These are phyloP conservation scores for Spicauda simplicius DNA, from an alignment of 2,888 invertebrate genomes.

Conservation along the genomic window DNA sequence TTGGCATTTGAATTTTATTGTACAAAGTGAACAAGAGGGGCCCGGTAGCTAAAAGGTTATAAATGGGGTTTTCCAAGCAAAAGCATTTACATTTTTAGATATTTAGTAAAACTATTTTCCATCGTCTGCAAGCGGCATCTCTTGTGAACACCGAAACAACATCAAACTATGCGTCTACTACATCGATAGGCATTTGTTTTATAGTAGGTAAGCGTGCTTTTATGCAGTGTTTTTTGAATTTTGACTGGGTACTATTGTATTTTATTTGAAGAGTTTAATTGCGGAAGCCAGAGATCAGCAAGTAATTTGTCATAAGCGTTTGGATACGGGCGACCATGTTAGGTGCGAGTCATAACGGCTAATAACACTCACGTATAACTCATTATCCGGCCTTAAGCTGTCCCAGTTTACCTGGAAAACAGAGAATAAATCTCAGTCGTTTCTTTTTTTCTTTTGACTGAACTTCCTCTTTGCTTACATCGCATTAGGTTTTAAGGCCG, in stretches of 20 bases:
- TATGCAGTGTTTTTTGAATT: conserved; percentile 17
- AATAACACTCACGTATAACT: conserved; percentile 81
- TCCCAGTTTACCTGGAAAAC: conserved; percentile 85
- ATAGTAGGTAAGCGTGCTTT: conserved; percentile 15
- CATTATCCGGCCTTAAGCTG: conserved; percentile 84
- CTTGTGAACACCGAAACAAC: conserved; percentile 1
- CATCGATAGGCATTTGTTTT: conserved; percentile 4
- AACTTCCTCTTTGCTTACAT: conserved; percentile 44
- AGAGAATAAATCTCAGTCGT: conserved; percentile 71
- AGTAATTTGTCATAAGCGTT: conserved; percentile 34
- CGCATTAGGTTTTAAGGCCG: conserved; percentile 35
- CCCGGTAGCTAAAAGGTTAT: too few relatives aligned
- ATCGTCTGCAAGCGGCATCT: background rate
- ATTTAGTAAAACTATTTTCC: background rate
- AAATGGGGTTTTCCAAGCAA: too few relatives aligned
- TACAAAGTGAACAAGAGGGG: too few relatives aligned
- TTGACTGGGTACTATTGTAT: background rate
- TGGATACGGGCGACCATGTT: conserved; percentile 19
- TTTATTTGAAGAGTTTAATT: conserved; percentile 7
- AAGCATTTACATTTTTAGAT: too few relatives aligned
- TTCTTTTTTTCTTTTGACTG: conserved; percentile 61
- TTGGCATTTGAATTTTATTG: too few relatives aligned
- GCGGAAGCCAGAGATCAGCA: conserved; percentile 33
- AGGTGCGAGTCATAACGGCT: conserved; percentile 48
- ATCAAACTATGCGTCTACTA: conserved; percentile 7